phyloP scores from a whole-genome alignment of 1,140 invertebrate species.

The Holcopasites calliopsidis region DNA sequence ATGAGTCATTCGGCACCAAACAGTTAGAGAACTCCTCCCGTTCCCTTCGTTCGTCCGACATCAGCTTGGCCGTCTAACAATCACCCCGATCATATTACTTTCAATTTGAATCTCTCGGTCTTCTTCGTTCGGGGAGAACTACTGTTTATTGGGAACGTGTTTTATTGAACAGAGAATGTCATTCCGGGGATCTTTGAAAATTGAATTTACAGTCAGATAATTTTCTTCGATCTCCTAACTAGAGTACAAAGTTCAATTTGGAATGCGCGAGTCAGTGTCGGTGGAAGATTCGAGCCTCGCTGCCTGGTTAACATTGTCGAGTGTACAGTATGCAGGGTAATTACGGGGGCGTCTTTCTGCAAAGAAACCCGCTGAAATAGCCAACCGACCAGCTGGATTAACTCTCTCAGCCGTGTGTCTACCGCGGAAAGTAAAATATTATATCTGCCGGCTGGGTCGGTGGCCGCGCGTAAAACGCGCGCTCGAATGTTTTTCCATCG shows the following conservation, averaged over 20 bases:
- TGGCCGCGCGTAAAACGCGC: constrained; percentile 40
- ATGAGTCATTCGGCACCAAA: not conserved
- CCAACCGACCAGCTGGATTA: constrained; percentile 16
- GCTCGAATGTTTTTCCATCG: constrained; percentile 57
- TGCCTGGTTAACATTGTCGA: not conserved
- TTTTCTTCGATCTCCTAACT: not conserved
- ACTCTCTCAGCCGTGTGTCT: constrained; percentile 44
- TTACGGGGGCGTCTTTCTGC: constrained; percentile 25
- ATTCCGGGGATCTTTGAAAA: not conserved
- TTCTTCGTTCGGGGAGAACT: not conserved
- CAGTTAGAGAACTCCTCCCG: constrained; percentile 10
- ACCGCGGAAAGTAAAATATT: constrained; percentile 60
- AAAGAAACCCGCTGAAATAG: constrained; percentile 42
- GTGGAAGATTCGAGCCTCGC: not conserved
- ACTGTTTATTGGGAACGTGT: too few species aligned
- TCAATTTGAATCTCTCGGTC: not conserved
- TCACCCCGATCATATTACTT: not conserved
- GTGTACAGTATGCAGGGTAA: not conserved
- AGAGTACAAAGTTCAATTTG: not conserved
- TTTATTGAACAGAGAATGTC: not conserved
- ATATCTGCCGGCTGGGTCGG: constrained; percentile 41
- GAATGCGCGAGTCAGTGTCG: not conserved
- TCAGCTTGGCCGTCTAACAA: not conserved
- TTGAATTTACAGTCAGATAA: not conserved
- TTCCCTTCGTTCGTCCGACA: constrained; percentile 4